These are phyloP conservation scores for Triplophysa siluroides DNA, from an alignment of 2,113 vertebrate species.

Conservation along the genomic window DNA sequence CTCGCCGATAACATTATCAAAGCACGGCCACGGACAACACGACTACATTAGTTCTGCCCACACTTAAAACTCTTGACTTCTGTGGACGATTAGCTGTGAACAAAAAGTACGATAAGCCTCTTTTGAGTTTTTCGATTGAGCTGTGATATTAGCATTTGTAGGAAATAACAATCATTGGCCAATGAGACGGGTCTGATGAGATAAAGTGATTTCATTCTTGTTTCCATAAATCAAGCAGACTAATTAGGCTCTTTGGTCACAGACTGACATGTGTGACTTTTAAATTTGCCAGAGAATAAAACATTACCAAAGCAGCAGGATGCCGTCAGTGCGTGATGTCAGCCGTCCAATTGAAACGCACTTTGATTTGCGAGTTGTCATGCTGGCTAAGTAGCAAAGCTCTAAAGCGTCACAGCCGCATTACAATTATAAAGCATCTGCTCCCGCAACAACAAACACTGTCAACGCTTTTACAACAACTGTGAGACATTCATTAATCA, in stretches of 20 bases:
- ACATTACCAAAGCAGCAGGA: slow-evolving; percentile 52
- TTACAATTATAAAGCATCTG: slow-evolving; percentile 42
- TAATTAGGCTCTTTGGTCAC: slow-evolving; percentile 48
- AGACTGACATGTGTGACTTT: slow-evolving; percentile 35
- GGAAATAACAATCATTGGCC: slow-evolving; percentile 3
- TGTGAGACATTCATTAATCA: slow-evolving; percentile 37
- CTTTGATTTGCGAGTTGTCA: slow-evolving; percentile 46
- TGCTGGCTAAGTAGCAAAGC: slow-evolving; percentile 25
- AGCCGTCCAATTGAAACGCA: slow-evolving; percentile 12
- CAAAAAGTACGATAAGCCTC: slow-evolving; percentile 37
- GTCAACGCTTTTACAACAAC: slow-evolving; percentile 21
- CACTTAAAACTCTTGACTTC: slow-evolving; percentile 20
- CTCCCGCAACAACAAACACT: slow-evolving; percentile 31
- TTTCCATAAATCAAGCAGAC: slow-evolving; percentile 38
- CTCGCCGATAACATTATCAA: slow-evolving; percentile 30
- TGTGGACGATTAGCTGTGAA: slow-evolving; percentile 30
- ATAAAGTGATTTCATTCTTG: slow-evolving; percentile 42
- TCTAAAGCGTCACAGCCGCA: slow-evolving; percentile 24
- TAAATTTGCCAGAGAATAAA: slow-evolving; percentile 34
- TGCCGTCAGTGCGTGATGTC: slow-evolving; percentile 3
- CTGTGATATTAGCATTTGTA: slow-evolving; percentile 19
- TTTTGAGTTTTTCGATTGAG: slow-evolving; percentile 33
- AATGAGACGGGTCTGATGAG: slow-evolving; percentile 4
- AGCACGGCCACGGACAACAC: neutral
- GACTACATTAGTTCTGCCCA: neutral